Base-by-base conservation (phyloP, 2,888 invertebrate genomes). In the Polyommatus icarus region DNA sequence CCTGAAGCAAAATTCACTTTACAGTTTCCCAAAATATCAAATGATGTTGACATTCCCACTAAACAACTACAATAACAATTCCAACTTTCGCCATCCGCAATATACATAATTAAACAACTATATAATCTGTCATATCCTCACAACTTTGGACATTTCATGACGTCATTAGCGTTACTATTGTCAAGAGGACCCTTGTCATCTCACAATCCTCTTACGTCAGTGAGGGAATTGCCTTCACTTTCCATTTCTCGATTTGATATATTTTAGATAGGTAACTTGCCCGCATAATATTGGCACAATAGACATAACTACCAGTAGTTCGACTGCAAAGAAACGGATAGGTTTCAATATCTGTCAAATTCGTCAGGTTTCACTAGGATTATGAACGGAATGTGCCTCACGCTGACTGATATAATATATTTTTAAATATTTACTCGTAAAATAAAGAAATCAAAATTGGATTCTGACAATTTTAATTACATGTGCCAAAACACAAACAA, bases 161-260 rank as follows among this genome's bases (percentile, higher is more conserved):
- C 84, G 84, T 87, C 86, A 87, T 84, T 85, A 84, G 85, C 84
- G 81, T 80, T 82, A 84, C 84, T 77, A 77, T 77, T 84, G 88
- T 85, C 87, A 87, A 82, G 81, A 83, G 80, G 83, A 91, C 91
- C 88, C 90, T 90, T 85, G 90, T 91, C 91, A 91, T 84, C 82
- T 85, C 84, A 87, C 85, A 88, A 88, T 89, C 88, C 87, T 87
- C 87, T 86, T 87, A 89, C 86, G 86, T 86, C 84, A 86, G 85
- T 86, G 85, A 87, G 87, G 84, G 82, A 84, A 83, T 83, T 82
- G 82, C 83, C 79, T 84, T 83, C 79, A 71, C 76, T 79, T 79
- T 76, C 73, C 80, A 79, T 76, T 81, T 79, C 78, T 78, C 20
- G 61, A 46, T 61, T 61, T 76, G 61, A 61, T 40, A 76, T 40